phyloP scores from a whole-genome alignment of 2,113 vertebrate genomes.

The Calcarius ornatus region DNA sequence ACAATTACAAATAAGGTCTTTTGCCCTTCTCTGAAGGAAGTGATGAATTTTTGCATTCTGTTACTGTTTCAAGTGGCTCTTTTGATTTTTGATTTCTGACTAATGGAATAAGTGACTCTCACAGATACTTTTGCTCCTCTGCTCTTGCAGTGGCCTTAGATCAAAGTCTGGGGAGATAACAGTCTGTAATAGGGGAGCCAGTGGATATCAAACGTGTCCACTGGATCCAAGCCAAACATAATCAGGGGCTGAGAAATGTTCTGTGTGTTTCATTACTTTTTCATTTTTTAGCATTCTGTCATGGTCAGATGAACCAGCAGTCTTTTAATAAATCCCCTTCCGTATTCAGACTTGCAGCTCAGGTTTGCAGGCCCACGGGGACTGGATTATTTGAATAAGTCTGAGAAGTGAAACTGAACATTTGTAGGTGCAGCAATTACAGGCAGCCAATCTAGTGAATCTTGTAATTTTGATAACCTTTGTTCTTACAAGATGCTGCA shows the following conservation, averaged over 20 bases:
- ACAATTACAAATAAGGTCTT: background rate
- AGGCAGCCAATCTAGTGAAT: background rate
- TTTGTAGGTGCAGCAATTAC: background rate
- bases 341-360: background rate
- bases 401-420: conserved; percentile 51
- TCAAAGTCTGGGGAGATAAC: background rate
- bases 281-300: background rate
- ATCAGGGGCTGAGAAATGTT: background rate
- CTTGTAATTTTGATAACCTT: background rate
- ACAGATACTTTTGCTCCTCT: background rate
- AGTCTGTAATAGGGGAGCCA: background rate
- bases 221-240: background rate
- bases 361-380: background rate
- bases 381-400: conserved; percentile 36
- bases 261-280: background rate
- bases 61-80: background rate
- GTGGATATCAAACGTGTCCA: background rate
- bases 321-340: conserved; percentile 35
- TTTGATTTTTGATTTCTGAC: conserved; percentile 14
- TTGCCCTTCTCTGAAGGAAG: background rate
- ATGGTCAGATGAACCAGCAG: background rate
- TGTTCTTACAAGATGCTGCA: background rate
- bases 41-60: conserved; percentile 23
- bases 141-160: background rate
- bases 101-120: conserved; percentile 37